phyloP scores from a whole-genome alignment of 2,113 vertebrate genomes.

The Tylochromis polylepis region DNA sequence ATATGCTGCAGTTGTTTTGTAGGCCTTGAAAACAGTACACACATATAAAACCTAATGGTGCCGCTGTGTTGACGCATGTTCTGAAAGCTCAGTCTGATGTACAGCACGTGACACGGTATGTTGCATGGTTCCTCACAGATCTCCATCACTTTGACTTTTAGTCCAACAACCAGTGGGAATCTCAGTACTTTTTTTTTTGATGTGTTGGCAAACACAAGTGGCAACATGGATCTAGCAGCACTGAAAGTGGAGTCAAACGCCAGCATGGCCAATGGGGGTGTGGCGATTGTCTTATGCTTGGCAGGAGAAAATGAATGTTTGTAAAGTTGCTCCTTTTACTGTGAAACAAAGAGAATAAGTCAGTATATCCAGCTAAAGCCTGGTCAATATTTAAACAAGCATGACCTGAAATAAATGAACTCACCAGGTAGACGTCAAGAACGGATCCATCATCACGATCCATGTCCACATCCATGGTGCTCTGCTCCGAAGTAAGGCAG shows the following conservation, averaged over 20 bases:
- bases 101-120: slow-evolving; percentile 17
- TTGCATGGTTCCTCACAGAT: slow-evolving; percentile 6
- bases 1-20: slow-evolving; percentile 6
- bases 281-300: slow-evolving; percentile 61
- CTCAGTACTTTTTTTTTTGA: background rate
- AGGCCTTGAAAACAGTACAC: slow-evolving; percentile 35
- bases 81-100: slow-evolving; percentile 30
- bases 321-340: slow-evolving; percentile 54
- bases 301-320: slow-evolving; percentile 39
- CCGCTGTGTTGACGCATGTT: slow-evolving; percentile 14
- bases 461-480: slow-evolving; percentile 81
- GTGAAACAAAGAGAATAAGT: background rate
- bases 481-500: slow-evolving; percentile 90
- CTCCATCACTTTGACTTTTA: background rate
- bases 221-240: slow-evolving; percentile 58
- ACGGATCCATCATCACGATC: slow-evolving; percentile 89
- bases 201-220: slow-evolving; percentile 57
- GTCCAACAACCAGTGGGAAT: slow-evolving; percentile 3
- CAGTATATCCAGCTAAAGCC: background rate
- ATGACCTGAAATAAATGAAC: background rate
- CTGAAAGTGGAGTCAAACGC: slow-evolving; percentile 30
- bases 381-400: background rate
- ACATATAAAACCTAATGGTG: slow-evolving; percentile 53
- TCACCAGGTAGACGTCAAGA: slow-evolving; percentile 92
- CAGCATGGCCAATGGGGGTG: slow-evolving; percentile 39